phyloP scores from a whole-genome alignment of 2,888 invertebrate genomes.

The Megamerina dolium region DNA sequence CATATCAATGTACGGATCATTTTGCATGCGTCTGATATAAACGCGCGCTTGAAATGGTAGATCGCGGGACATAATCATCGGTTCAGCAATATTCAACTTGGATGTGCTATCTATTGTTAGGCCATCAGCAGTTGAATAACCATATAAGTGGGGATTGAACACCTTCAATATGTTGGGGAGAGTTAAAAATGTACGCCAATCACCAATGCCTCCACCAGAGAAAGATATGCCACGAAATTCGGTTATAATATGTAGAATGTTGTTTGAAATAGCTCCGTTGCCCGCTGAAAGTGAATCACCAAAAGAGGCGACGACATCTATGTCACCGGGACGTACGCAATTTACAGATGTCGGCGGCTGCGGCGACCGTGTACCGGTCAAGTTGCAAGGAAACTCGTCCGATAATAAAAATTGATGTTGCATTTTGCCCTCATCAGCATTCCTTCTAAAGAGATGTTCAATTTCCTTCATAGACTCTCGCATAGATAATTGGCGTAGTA shows the following conservation, averaged over 20 bases:
- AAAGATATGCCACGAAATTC: conserved; percentile 52
- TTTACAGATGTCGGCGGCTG: conserved; percentile 53
- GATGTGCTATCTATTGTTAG: conserved; percentile 30
- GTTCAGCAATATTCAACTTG: conserved; percentile 41
- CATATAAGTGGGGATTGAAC: conserved; percentile 59
- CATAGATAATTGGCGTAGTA: conserved; percentile 20
- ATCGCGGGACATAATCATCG: conserved; percentile 40
- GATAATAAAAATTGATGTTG: conserved; percentile 29
- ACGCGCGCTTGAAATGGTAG: conserved; percentile 33
- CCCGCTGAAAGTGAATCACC: conserved; percentile 59
- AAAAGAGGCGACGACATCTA: conserved; percentile 56
- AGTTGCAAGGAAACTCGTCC: conserved; percentile 43
- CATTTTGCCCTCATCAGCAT: conserved; percentile 31
- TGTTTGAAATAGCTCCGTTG: conserved; percentile 51
- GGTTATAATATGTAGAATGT: conserved; percentile 47
- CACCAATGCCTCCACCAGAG: conserved; percentile 52
- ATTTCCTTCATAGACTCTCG: conserved; percentile 19
- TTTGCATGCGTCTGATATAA: conserved; percentile 32
- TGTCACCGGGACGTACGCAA: conserved; percentile 54
- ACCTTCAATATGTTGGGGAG: conserved; percentile 57
- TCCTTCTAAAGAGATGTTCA: conserved; percentile 19
- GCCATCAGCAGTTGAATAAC: conserved; percentile 47
- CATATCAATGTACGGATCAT: conserved; percentile 49
- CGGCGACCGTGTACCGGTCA: conserved; percentile 37
- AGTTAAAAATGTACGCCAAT: conserved; percentile 53